A percentile compares a stretch with the other conserved stretches of the same genome.
Evolutionary conservation across 1,140 invertebrate genomes (phyloP).

Genomic region (Aplysia californica): DNA sequence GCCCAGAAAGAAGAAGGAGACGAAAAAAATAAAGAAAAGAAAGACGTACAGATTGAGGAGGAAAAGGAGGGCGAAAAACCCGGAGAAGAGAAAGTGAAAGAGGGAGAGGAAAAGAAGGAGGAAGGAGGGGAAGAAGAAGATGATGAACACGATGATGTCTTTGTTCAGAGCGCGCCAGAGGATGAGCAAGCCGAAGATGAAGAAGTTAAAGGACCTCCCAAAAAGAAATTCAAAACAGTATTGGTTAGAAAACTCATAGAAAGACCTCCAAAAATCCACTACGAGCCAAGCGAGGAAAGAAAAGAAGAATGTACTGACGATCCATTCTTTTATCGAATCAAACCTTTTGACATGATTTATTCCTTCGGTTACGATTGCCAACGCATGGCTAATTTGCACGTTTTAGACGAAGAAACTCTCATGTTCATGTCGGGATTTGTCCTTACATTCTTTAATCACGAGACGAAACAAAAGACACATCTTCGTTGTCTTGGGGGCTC

Average conservation of each 20-base stretch:
- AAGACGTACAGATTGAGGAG: too few relatives aligned
- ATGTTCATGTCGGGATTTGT: slow-evolving; percentile 26
- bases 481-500: slow-evolving; percentile 24
- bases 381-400: slow-evolving; percentile 18
- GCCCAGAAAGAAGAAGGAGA: background rate
- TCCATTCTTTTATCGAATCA: background rate
- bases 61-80: too few relatives aligned
- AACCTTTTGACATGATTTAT: background rate
- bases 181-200: background rate
- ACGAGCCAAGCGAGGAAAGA: background rate
- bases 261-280: slow-evolving; percentile 24
- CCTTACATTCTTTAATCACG: slow-evolving; percentile 10
- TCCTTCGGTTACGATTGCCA: slow-evolving; percentile 25
- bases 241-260: slow-evolving; percentile 17
- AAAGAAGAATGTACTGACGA: background rate
- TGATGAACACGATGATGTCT: background rate
- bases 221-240: slow-evolving; percentile 10
- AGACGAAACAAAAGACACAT: slow-evolving; percentile 10
- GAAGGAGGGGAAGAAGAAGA: background rate
- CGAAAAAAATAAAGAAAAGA: background rate
- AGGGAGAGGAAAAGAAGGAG: background rate
- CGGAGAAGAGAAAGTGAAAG: background rate
- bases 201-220: too few relatives aligned
- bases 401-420: slow-evolving; percentile 11
- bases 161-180: background rate